Evolutionary conservation across 2,888 invertebrate species (phyloP).

Genomic region (Ceramica pisi): DNA sequence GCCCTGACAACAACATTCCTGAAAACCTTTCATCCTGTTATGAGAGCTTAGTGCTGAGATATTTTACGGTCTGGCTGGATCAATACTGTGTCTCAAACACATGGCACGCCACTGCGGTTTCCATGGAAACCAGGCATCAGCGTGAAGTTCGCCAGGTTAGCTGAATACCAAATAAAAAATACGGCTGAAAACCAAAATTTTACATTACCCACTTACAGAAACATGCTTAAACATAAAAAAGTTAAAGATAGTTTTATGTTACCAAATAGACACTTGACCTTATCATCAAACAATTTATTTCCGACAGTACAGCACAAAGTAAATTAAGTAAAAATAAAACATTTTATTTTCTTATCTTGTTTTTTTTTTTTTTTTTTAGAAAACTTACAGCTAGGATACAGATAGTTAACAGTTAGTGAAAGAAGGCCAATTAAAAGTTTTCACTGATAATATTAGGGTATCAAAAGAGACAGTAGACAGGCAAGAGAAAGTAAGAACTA

Average conservation of each 20-base stretch:
- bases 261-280: conserved; percentile 95
- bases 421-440: too few species aligned
- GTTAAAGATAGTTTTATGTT: too few species aligned
- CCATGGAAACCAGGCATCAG: conserved; percentile 17
- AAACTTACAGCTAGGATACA: too few species aligned
- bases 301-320: conserved; percentile 63
- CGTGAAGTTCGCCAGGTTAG: not conserved
- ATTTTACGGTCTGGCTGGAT: conserved; percentile 16
- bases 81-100: conserved; percentile 35
- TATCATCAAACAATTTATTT: conserved; percentile 91
- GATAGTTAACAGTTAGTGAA: too few species aligned
- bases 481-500: too few species aligned
- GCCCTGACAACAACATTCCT: not conserved
- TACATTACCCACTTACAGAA: not conserved
- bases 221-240: not conserved
- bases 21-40: not conserved
- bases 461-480: too few species aligned
- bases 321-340: too few species aligned
- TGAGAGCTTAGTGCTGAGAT: conserved; percentile 44
- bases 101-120: conserved; percentile 4
- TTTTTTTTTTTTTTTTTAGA: too few species aligned
- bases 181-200: not conserved
- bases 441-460: too few species aligned
- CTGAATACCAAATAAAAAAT: too few species aligned
- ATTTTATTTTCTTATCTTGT: not conserved